phyloP scores from a whole-genome alignment of 2,888 invertebrate species.

The Uloborus plumipes region DNA sequence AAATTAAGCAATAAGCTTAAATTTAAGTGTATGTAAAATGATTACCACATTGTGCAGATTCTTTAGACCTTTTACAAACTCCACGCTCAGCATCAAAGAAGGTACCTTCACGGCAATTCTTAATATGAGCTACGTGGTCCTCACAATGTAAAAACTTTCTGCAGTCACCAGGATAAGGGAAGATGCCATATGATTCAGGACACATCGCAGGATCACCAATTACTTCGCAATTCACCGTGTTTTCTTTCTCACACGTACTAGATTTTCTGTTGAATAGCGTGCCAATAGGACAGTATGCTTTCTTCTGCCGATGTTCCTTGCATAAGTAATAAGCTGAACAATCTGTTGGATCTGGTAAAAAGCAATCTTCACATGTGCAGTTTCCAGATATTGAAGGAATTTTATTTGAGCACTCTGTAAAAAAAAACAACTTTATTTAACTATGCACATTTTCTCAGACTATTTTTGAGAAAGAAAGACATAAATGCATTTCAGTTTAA shows the following conservation, averaged over 20 bases:
- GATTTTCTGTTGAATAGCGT: constrained; percentile 14
- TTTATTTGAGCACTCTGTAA: constrained; percentile 16
- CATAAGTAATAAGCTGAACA: constrained; percentile 65
- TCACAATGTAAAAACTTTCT: constrained; percentile 28
- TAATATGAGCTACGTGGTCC: constrained; percentile 20
- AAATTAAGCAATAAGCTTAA: neutral
- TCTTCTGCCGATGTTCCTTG: constrained; percentile 80
- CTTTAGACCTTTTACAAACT: constrained; percentile 7
- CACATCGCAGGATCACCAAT: constrained; percentile 36
- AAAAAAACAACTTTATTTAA: neutral
- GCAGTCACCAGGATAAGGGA: constrained; percentile 34
- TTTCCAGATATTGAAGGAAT: constrained; percentile 5
- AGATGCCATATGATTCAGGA: constrained; percentile 10
- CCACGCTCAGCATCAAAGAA: constrained; percentile 12
- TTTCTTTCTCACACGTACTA: constrained; percentile 13
- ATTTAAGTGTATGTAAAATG: neutral
- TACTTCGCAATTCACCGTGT: constrained; percentile 10
- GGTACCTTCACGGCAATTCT: constrained; percentile 3
- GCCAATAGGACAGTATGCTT: constrained; percentile 34
- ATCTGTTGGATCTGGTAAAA: constrained; percentile 30
- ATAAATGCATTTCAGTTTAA: neutral
- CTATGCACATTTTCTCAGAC: neutral
- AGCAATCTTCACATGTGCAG: constrained; percentile 33
- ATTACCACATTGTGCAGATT: constrained; percentile 40
- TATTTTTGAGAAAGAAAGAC: neutral